Evolutionary conservation across 1,140 invertebrate species (phyloP), one percentile per base, ranked within the genome.

Genomic region (Meloidogyne hapla): DNA sequence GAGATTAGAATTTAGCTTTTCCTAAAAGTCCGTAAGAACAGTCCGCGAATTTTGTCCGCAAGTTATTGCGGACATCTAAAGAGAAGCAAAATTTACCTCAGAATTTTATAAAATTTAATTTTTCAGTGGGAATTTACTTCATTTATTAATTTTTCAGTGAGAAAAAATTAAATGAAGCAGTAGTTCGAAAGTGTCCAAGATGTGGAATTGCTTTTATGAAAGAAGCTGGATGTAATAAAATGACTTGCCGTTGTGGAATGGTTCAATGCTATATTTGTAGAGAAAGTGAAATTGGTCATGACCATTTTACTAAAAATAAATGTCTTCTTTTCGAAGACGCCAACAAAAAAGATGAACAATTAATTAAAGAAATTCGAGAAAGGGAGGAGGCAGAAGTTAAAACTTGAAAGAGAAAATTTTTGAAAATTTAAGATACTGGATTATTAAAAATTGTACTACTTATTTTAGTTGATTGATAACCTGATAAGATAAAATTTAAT

Each of bases 281-380:
- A 38, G 3, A 26, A 18, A 33, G 1, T 1, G 38, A 42, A 9
- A 68, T 68, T 33, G 25, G 33, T 9, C 33, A 68, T 33, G 28
- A 3, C 2, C 66, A 68, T 33, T 68, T 68, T 33, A 45, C n/a
- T 48, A 68, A 77, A 5, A 79, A 72, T 9, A 74, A 33, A 2
- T 79, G 77, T 33, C 66, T 79, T 3, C 61, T 79, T 2, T 79
- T 63, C 61, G 77, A 80, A 26, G 76, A 79, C 65, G 77, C 77
- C 1, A 73, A 66, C 12, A 73, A 66, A 45, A 23, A 23, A 6
- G 77, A 79, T 63, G 28, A 68, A 10, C 33, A 70, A 62, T 23
- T 67, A 25, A 74, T 79, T 15, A 42, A 77, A 40, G 21, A 77
- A n/a, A 76, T 77, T 28, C 71, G 68, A 1, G 33, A 33, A 33